Percentiles rank a stretch among this genome's conserved stretches.
Conservation (phyloP, 1,140 invertebrate genomes). For the Drosophila saltans region DNA sequence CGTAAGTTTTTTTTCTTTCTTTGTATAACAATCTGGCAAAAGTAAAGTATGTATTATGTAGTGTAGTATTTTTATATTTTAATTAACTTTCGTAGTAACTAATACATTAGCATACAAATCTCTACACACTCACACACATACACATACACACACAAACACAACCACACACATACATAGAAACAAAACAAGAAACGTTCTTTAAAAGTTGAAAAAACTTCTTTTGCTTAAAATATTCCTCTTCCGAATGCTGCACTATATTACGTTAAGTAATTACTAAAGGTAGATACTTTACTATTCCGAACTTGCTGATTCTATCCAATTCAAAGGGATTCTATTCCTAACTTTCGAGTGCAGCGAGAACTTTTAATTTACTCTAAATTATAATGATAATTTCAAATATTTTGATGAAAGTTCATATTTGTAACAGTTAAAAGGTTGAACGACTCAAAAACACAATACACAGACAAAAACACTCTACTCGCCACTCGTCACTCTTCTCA, state of each 20-base stretch:
- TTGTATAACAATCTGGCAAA: slow-evolving; percentile 18
- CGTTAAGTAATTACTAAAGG: no score
- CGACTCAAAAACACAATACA: not conserved
- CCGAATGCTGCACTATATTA: no score
- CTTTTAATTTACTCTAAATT: no score
- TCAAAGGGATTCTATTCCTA: no score
- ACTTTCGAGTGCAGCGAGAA: no score
- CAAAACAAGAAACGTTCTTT: slow-evolving; percentile 9
- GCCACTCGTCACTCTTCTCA: not conserved
- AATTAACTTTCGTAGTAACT: not conserved
- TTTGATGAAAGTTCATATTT: no score
- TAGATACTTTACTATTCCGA: no score
- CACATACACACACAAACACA: slow-evolving; percentile 7
- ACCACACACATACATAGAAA: slow-evolving; percentile 17
- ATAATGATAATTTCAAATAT: no score
- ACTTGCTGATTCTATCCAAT: no score
- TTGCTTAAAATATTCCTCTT: no score
- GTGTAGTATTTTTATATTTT: slow-evolving; percentile 6
- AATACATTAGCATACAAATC: not conserved
- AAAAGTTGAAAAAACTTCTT: no score
- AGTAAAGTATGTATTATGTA: slow-evolving; percentile 19
- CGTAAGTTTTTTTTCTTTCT: not conserved
- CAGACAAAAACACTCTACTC: not conserved
- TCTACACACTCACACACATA: slow-evolving; percentile 11
- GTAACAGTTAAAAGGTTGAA: not conserved